Conservation (phyloP, 2,113 vertebrate genomes). For the Crotalus tigris region DNA sequence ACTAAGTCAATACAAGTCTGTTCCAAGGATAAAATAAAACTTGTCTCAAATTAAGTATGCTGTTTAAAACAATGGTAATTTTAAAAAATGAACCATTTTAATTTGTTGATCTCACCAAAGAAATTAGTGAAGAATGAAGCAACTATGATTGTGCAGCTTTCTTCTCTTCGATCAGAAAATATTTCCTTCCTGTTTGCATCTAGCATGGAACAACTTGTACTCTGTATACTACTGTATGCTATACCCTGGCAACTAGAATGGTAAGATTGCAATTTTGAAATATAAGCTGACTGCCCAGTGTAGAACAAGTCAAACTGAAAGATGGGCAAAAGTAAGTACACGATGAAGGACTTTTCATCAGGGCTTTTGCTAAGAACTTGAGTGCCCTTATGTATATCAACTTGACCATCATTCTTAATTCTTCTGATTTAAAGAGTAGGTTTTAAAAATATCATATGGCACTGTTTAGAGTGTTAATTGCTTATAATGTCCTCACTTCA, state of each 20-base stretch:
- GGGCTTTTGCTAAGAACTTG: not conserved
- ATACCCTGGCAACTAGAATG: not conserved
- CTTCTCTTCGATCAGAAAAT: not conserved
- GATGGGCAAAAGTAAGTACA: not conserved
- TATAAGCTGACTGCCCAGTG: not conserved
- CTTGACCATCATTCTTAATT: not conserved
- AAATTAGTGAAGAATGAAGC: not conserved
- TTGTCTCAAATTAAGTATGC: not conserved
- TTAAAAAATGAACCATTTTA: not conserved
- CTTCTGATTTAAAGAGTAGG: not conserved
- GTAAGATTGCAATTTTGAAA: not conserved
- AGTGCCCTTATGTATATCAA: not conserved
- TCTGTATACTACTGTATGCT: not conserved
- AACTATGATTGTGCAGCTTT: not conserved
- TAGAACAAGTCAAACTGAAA: not conserved
- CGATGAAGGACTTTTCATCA: not conserved
- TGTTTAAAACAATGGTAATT: not conserved
- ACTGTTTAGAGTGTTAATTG: conserved; percentile 1
- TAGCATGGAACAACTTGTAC: not conserved
- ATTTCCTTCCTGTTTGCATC: not conserved
- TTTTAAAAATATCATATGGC: not conserved
- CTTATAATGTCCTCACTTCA: not conserved
- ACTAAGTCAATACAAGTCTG: not conserved
- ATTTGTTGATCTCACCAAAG: not conserved
- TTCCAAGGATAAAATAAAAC: not conserved